These are phyloP conservation scores for Galeopterus variegatus DNA, from an alignment of 2,113 vertebrate species.

Conservation along the genomic window DNA sequence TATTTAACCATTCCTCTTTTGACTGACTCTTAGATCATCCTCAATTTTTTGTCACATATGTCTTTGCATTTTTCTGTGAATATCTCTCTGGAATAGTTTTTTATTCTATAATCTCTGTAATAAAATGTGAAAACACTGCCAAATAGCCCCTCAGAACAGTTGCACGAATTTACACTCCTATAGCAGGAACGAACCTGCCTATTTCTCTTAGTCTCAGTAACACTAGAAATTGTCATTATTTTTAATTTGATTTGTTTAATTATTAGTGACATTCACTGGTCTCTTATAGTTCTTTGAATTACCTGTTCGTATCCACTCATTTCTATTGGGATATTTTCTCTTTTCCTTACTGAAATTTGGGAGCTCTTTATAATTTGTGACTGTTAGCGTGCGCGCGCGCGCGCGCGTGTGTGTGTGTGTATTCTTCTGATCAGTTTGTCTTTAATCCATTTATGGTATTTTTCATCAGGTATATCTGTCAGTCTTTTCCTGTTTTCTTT, in stretches of 20 bases:
- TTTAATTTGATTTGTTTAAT: constrained; percentile 28
- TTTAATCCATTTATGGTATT: background rate
- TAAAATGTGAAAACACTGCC: background rate
- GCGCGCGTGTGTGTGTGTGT: background rate
- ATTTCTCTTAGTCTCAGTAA: background rate
- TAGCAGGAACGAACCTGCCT: background rate
- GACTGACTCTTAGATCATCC: background rate
- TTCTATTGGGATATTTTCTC: background rate
- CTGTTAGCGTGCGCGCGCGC: background rate
- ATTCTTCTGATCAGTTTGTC: background rate
- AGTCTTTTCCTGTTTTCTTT: constrained; percentile 7
- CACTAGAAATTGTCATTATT: background rate
- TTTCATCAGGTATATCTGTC: background rate
- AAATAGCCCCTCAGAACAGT: background rate
- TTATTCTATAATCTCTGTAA: background rate
- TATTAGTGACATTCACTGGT: background rate
- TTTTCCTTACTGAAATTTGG: constrained; percentile 29
- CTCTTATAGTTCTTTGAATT: background rate
- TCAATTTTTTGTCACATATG: background rate
- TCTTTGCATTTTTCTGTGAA: background rate
- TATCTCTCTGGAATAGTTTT: background rate
- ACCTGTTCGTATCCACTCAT: background rate
- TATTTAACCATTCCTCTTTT: background rate
- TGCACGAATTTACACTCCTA: background rate
- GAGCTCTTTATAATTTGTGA: background rate